These are phyloP conservation scores for Neodiprion lecontei DNA, from an alignment of 1,140 invertebrate species.

Conservation along the genomic window DNA sequence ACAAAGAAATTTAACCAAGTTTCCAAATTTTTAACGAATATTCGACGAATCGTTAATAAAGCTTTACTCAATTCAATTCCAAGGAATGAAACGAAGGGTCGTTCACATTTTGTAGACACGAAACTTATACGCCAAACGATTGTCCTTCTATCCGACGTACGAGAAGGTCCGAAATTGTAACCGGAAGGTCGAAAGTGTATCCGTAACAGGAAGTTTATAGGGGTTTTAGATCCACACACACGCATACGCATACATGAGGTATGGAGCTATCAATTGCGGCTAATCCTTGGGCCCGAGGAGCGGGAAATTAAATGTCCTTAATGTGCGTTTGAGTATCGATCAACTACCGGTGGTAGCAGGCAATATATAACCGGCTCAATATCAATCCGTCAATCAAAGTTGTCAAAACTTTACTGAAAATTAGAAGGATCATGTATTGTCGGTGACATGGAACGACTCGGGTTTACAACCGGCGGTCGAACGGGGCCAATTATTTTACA, in stretches of 20 bases:
- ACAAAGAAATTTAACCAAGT: too few species aligned
- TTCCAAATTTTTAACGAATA: too few species aligned
- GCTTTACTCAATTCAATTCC: too few species aligned
- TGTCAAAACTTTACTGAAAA: slow-evolving; percentile 4
- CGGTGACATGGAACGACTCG: slow-evolving; percentile 14
- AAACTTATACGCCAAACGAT: too few species aligned
- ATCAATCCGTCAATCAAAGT: slow-evolving; percentile 7
- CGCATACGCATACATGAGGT: background rate
- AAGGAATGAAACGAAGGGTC: too few species aligned
- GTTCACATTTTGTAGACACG: too few species aligned
- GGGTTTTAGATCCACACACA: background rate
- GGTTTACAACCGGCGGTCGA: slow-evolving; percentile 7
- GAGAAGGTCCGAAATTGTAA: too few species aligned
- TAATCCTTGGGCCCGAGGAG: slow-evolving; percentile 7
- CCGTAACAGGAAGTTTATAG: background rate
- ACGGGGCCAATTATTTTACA: slow-evolving; percentile 39
- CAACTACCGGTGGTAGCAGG: background rate
- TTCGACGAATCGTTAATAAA: too few species aligned
- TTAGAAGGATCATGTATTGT: slow-evolving; percentile 9
- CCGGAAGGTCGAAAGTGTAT: too few species aligned
- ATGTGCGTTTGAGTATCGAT: background rate
- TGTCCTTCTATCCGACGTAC: too few species aligned
- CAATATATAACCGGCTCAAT: background rate
- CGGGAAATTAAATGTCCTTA: background rate
- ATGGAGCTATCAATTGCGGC: slow-evolving; percentile 9